Evolutionary conservation across 2,888 invertebrate genomes (phyloP).

Genomic region (Mactromeris polynyma): DNA sequence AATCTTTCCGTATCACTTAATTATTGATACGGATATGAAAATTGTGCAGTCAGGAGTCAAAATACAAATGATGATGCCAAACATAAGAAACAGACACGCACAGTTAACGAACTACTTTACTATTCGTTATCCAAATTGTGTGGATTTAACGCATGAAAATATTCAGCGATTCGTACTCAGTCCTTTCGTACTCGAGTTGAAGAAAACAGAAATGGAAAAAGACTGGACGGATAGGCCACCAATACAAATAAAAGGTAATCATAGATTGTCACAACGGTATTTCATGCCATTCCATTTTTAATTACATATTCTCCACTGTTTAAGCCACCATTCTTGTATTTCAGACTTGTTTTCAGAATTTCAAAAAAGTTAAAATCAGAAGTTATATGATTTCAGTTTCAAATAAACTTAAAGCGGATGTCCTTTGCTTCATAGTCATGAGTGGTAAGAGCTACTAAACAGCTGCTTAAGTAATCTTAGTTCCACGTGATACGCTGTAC

Average conservation of each 20-base stretch:
- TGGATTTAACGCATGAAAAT: constrained; percentile 77
- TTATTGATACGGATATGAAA: constrained; percentile 75
- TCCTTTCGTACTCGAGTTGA: constrained; percentile 78
- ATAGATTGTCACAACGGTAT: neutral
- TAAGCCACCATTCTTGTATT: too few relatives aligned
- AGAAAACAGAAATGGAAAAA: constrained; percentile 69
- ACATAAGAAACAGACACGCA: constrained; percentile 67
- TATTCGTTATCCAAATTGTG: constrained; percentile 77
- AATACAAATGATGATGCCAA: constrained; percentile 76
- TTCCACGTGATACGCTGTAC: too few relatives aligned
- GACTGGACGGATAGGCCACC: constrained; percentile 70
- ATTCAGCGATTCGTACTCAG: constrained; percentile 77
- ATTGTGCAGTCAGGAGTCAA: constrained; percentile 78
- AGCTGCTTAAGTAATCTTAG: too few relatives aligned
- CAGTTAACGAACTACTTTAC: constrained; percentile 73
- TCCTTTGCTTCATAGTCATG: too few relatives aligned
- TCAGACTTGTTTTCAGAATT: too few relatives aligned
- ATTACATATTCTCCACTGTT: too few relatives aligned
- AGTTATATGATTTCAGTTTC: too few relatives aligned
- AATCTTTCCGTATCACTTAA: constrained; percentile 80
- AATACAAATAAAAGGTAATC: constrained; percentile 76
- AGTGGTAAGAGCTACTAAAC: too few relatives aligned
- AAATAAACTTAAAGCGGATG: too few relatives aligned
- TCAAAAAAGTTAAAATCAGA: too few relatives aligned
- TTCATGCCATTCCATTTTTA: too few relatives aligned